Base-by-base conservation (phyloP, 2,888 invertebrate genomes). In the Thysanoteuthis rhombus region DNA sequence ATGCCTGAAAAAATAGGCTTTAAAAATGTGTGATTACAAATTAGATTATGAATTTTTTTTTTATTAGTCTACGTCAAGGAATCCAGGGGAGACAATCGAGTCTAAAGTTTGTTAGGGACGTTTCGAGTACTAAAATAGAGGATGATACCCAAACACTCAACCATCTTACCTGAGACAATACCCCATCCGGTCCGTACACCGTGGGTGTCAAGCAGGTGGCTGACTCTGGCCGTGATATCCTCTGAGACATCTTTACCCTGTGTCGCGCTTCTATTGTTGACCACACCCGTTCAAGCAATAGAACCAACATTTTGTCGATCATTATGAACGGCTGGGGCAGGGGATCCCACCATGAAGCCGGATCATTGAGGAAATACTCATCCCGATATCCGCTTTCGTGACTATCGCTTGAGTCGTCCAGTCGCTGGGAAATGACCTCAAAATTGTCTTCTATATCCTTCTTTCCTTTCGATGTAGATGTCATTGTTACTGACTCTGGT, bases 321-420 rank as follows among this genome's bases (percentile, higher is more conserved):
- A 96, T 96, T 3, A 97, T 96, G 94, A 96, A 97, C 1, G 97
- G 97, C 94, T 97, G 97, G 40, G 97, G 97, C 25, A 97, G 94
- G 89, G 93, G 93, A 94, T 97, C 97, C 89, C 95, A 94, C 40
- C 96, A 93, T 93, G 96, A 96, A 47, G 96, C 97, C 28, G 97
- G 97, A 93, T 97, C 97, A 91, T 95, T 94, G 25, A 96, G 93
- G 94, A 95, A 97, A 94, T 97, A 97, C 92, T 94, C 95, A 47
- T 96, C 96, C 42, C 95, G 95, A 93, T 96, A 95, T 93, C 96
- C 96, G 75, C 19, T 75, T n/a, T 75, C 75, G 16, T 75, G n/a
- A n/a, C 75, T 75, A 36, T 75, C 75, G 36, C n/a, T 75, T 16
- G 75, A 16, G 12, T 16, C 75, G 4, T 75, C 75, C 12, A 75